A percentile compares a stretch with the other conserved stretches of the same genome.
Conservation (phyloP, 2,797 vertebrate species). For the Gambelia wislizenii region DNA sequence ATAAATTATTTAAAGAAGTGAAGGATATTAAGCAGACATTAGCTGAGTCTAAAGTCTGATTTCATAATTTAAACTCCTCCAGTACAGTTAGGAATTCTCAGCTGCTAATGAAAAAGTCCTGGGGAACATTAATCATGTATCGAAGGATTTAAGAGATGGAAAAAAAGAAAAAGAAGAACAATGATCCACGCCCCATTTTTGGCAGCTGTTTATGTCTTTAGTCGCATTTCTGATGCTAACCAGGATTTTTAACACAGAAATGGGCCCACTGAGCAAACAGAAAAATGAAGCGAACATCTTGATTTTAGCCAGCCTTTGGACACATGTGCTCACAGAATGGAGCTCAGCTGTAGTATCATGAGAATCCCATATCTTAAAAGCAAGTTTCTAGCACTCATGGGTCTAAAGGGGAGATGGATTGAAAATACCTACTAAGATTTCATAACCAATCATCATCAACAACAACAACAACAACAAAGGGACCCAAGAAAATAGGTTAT, state of each 20-base stretch:
- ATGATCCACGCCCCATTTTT: not conserved
- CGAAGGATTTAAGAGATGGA: not conserved
- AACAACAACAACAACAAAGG: not conserved
- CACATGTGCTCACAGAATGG: not conserved
- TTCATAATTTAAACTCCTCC: slow-evolving; percentile 9
- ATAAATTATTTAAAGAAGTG: not conserved
- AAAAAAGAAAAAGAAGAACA: not conserved
- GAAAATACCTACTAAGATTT: not conserved
- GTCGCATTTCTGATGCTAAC: not conserved
- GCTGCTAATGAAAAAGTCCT: slow-evolving; percentile 23
- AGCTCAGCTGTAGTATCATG: not conserved
- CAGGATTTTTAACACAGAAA: not conserved
- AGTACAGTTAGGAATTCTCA: slow-evolving; percentile 13
- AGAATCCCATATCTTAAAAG: not conserved
- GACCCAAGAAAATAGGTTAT: not conserved
- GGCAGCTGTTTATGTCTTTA: not conserved
- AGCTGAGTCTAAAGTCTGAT: not conserved
- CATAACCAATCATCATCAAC: not conserved
- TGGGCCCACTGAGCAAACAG: not conserved
- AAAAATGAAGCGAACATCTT: not conserved
- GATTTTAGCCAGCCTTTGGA: not conserved
- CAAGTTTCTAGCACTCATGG: not conserved
- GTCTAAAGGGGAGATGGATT: no score
- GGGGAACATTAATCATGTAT: slow-evolving; percentile 20
- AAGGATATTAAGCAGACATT: slow-evolving; percentile 9